These are phyloP conservation scores for Esox lucius DNA, from an alignment of 2,797 vertebrate genomes.

Conservation along the genomic window DNA sequence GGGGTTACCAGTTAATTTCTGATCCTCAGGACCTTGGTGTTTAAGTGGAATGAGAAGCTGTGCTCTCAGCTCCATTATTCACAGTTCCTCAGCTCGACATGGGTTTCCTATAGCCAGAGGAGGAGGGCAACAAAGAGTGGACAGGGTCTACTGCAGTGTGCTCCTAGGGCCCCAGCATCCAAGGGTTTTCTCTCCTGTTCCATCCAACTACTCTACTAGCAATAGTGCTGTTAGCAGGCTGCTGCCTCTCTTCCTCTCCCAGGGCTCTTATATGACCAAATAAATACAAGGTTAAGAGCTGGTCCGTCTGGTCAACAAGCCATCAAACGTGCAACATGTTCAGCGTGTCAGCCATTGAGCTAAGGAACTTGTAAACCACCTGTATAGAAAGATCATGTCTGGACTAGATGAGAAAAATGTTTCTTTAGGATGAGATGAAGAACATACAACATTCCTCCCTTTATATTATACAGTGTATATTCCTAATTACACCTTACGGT, in stretches of 20 bases:
- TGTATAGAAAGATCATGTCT: constrained; percentile 34
- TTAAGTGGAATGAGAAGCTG: neutral
- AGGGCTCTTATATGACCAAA: neutral
- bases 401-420: constrained; percentile 17
- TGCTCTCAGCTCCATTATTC: constrained; percentile 48
- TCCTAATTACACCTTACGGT: too few species aligned
- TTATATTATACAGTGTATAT: too few species aligned
- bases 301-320: neutral
- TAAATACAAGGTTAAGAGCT: neutral
- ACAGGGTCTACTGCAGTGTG: constrained; percentile 38
- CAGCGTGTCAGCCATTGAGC: neutral
- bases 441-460: neutral
- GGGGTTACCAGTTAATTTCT: neutral
- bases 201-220: neutral
- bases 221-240: neutral
- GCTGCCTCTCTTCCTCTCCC: neutral
- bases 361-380: neutral
- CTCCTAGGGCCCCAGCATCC: constrained; percentile 22
- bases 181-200: constrained; percentile 33
- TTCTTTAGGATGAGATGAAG: constrained; percentile 7
- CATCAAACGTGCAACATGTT: neutral
- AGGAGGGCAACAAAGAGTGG: constrained; percentile 55
- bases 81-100: constrained; percentile 38
- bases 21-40: neutral
- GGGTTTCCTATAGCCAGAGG: constrained; percentile 55